A percentile compares a stretch with the other conserved stretches of the same genome.
phyloP scores from a whole-genome alignment of 2,797 vertebrate genomes.

The Megalops cyprinoides region DNA sequence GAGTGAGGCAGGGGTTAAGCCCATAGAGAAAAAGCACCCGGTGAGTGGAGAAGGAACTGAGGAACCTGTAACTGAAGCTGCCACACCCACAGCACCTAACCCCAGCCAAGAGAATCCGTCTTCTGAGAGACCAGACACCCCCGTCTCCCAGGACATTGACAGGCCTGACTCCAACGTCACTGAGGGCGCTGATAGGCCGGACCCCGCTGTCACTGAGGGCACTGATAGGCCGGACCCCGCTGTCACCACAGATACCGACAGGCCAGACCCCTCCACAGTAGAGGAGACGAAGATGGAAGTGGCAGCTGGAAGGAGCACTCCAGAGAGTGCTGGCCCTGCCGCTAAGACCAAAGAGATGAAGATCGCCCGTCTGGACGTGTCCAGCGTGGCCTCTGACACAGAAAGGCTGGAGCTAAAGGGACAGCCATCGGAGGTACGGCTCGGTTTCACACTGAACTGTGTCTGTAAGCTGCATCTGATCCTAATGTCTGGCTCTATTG shows the following conservation, averaged over 20 bases:
- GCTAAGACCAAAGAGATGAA: slow-evolving; percentile 80
- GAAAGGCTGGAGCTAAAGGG: slow-evolving; percentile 88
- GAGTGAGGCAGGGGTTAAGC: slow-evolving; percentile 28
- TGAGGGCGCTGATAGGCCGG: neutral
- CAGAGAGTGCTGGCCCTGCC: slow-evolving; percentile 41
- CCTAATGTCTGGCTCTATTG: neutral
- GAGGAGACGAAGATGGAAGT: slow-evolving; percentile 10
- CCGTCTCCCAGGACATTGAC: neutral
- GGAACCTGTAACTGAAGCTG: slow-evolving; percentile 3
- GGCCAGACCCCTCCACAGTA: slow-evolving; percentile 1
- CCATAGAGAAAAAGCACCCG: slow-evolving; percentile 20
- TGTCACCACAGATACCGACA: slow-evolving; percentile 43
- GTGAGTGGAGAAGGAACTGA: slow-evolving; percentile 21
- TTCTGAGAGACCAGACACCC: neutral
- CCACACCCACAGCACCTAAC: slow-evolving; percentile 41
- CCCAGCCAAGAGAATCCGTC: slow-evolving; percentile 23
- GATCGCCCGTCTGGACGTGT: slow-evolving; percentile 92
- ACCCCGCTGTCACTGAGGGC: neutral
- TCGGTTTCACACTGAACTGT: neutral
- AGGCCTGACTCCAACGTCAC: neutral
- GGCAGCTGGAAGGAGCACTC: slow-evolving; percentile 2
- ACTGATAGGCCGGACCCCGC: neutral
- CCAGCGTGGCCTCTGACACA: slow-evolving; percentile 93
- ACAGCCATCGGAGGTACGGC: slow-evolving; percentile 72
- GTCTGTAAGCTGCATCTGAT: neutral